phyloP scores from a whole-genome alignment of 2,797 vertebrate genomes.

The Euthynnus affinis region DNA sequence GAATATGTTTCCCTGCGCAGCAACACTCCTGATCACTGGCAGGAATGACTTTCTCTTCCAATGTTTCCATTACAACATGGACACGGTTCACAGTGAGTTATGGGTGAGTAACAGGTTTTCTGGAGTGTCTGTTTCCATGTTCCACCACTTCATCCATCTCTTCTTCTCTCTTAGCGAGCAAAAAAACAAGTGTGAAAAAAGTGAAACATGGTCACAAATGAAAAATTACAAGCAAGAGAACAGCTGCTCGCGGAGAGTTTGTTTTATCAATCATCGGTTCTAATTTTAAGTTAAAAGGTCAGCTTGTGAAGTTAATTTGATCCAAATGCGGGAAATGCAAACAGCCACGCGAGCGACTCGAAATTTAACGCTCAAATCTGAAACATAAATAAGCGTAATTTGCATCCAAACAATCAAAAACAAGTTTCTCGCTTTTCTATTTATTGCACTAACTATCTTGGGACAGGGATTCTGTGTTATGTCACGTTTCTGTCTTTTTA shows the following conservation, averaged over 20 bases:
- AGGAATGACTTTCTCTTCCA: constrained; percentile 24
- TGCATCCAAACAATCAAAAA: no score
- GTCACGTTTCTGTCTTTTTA: no score
- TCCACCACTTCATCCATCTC: neutral
- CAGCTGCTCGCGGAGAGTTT: no score
- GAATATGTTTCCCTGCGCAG: constrained; percentile 13
- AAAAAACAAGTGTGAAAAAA: neutral
- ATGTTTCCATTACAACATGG: constrained; percentile 46
- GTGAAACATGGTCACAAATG: neutral
- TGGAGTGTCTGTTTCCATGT: neutral
- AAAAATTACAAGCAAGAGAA: no score
- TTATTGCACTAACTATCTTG: no score
- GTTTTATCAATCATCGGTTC: neutral
- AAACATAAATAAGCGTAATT: no score
- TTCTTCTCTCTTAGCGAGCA: no score
- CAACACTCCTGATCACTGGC: constrained; percentile 15
- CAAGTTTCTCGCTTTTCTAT: no score
- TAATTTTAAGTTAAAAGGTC: neutral
- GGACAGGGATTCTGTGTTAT: no score
- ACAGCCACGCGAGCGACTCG: no score
- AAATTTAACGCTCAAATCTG: no score
- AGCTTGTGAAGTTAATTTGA: neutral
- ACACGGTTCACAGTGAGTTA: constrained; percentile 13
- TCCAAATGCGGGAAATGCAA: neutral
- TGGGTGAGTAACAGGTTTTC: neutral